phyloP scores from a whole-genome alignment of 2,888 invertebrate genomes.

The Papilio gigon region DNA sequence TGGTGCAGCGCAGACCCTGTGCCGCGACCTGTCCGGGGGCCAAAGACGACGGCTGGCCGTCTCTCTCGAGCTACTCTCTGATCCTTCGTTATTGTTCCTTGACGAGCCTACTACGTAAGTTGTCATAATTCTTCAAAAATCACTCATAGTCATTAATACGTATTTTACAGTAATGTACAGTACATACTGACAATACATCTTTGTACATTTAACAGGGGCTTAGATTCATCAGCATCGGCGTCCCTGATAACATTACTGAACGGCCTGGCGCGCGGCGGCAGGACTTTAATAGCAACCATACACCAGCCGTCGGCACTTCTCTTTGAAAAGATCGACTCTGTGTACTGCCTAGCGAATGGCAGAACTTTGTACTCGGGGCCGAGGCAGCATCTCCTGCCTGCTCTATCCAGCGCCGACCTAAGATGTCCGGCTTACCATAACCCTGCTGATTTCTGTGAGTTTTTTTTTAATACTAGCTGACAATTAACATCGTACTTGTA shows the following conservation, averaged over 20 bases:
- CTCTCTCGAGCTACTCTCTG: slow-evolving; percentile 91
- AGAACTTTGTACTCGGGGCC: slow-evolving; percentile 93
- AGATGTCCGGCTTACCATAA: slow-evolving; percentile 96
- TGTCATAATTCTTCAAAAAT: neutral
- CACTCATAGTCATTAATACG: no score
- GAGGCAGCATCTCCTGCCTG: slow-evolving; percentile 87
- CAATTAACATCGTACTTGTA: no score
- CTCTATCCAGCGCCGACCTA: slow-evolving; percentile 88
- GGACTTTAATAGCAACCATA: slow-evolving; percentile 95
- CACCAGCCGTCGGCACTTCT: slow-evolving; percentile 96
- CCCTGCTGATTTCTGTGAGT: slow-evolving; percentile 96
- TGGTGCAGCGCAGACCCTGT: slow-evolving; percentile 86
- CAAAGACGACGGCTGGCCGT: slow-evolving; percentile 92
- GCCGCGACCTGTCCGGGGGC: slow-evolving; percentile 90
- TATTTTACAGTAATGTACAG: no score
- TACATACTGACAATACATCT: neutral
- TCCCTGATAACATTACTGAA: slow-evolving; percentile 92
- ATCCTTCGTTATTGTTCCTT: slow-evolving; percentile 93
- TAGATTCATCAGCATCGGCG: slow-evolving; percentile 94
- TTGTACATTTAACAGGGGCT: slow-evolving; percentile 84
- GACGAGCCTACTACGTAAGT: slow-evolving; percentile 93
- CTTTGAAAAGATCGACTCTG: slow-evolving; percentile 95
- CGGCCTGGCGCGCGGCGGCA: slow-evolving; percentile 90
- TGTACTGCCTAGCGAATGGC: slow-evolving; percentile 92
- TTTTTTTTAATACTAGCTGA: neutral